A percentile compares a stretch with the other conserved stretches of the same genome.
Conservation (phyloP, 1,140 invertebrate species). For the Trialeurodes vaporariorum region DNA sequence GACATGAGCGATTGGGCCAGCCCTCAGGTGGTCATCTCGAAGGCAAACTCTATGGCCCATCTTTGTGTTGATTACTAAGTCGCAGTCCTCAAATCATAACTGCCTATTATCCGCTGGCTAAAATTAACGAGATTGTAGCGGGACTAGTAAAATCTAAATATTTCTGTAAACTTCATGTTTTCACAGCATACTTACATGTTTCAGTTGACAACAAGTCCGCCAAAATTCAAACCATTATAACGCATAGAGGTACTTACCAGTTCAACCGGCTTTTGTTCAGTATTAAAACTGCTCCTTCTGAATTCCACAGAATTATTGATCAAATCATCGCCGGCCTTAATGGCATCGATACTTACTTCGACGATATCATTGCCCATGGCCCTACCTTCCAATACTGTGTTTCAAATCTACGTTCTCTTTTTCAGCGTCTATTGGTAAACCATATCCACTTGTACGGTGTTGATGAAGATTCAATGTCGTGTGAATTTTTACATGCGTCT, state of each 20-base stretch:
- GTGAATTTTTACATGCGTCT: too few relatives aligned
- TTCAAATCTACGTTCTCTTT: slow-evolving; percentile 9
- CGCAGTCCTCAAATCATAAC: slow-evolving; percentile 20
- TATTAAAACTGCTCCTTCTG: slow-evolving; percentile 36
- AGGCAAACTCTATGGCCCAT: slow-evolving; percentile 29
- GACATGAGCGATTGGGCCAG: slow-evolving; percentile 31
- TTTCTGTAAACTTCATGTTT: slow-evolving; percentile 21
- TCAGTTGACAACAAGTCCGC: slow-evolving; percentile 23
- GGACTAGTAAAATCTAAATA: slow-evolving; percentile 5
- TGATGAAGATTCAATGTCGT: too few relatives aligned
- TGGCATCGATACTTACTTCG: slow-evolving; percentile 25
- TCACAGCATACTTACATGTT: slow-evolving; percentile 29
- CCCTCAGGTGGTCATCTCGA: slow-evolving; percentile 33
- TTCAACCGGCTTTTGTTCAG: slow-evolving; percentile 37
- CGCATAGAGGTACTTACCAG: slow-evolving; percentile 30
- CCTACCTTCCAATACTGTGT: slow-evolving; percentile 16
- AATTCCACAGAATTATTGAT: slow-evolving; percentile 40
- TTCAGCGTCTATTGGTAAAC: not conserved
- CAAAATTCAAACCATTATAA: slow-evolving; percentile 31
- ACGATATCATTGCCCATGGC: slow-evolving; percentile 27
- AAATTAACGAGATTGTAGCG: slow-evolving; percentile 14
- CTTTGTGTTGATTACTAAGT: slow-evolving; percentile 39
- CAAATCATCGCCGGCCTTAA: slow-evolving; percentile 29
- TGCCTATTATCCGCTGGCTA: slow-evolving; percentile 9
- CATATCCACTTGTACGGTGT: slow-evolving; percentile 25